phyloP scores from a whole-genome alignment of 2,113 vertebrate species.

The Chionomys nivalis region DNA sequence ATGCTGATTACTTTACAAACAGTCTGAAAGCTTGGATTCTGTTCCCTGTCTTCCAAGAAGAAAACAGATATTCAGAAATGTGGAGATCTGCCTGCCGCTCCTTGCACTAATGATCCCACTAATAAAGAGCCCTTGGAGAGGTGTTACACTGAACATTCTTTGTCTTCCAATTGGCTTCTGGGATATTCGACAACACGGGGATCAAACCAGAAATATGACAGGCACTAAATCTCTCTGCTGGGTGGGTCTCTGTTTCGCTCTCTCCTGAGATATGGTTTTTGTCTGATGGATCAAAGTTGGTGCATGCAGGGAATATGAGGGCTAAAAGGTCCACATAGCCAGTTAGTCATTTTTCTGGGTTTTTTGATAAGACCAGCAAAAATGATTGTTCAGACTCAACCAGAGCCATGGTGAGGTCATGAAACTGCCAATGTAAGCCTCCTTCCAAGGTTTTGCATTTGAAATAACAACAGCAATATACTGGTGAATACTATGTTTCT shows the following conservation, averaged over 20 bases:
- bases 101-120: slow-evolving; percentile 68
- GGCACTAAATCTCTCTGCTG: slow-evolving; percentile 59
- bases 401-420: neutral
- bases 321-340: neutral
- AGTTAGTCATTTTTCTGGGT: neutral
- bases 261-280: neutral
- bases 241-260: neutral
- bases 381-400: neutral
- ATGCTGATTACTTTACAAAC: slow-evolving; percentile 88
- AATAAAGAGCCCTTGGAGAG: slow-evolving; percentile 75
- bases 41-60: slow-evolving; percentile 83
- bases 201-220: slow-evolving; percentile 57
- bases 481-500: neutral
- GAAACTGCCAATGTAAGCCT: neutral
- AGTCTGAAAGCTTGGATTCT: slow-evolving; percentile 84
- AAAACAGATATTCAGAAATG: slow-evolving; percentile 82
- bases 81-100: slow-evolving; percentile 27
- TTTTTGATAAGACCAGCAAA: neutral
- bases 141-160: slow-evolving; percentile 74
- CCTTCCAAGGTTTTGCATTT: neutral
- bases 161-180: slow-evolving; percentile 70
- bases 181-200: slow-evolving; percentile 46
- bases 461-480: neutral
- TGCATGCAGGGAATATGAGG: neutral
- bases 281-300: neutral